Percentiles rank a stretch among this genome's conserved stretches.
Conservation (phyloP, 53 echinoderm and acorn worm genomes). For the Echinarachnius parma region DNA sequence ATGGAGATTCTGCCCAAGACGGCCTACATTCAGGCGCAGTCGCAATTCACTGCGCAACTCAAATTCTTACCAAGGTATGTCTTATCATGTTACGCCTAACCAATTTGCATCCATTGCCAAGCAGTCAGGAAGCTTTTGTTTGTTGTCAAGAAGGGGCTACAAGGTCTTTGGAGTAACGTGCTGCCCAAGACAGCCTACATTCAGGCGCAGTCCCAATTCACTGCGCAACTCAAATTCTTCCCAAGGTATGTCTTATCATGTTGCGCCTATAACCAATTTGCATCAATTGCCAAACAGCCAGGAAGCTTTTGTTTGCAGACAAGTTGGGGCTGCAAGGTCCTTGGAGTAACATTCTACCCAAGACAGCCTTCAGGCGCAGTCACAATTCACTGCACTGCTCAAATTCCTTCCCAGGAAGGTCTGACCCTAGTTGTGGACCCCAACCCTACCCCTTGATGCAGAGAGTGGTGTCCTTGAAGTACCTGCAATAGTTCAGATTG, state of each 20-base stretch:
- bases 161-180: slow-evolving; percentile 80
- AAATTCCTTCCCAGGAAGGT: slow-evolving; percentile 91
- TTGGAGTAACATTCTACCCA: slow-evolving; percentile 90
- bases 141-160: slow-evolving; percentile 91
- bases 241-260: slow-evolving; percentile 59
- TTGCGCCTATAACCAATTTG: too few species aligned
- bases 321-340: slow-evolving; percentile 81
- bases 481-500: too few species aligned
- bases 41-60: slow-evolving; percentile 94
- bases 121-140: slow-evolving; percentile 78
- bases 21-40: slow-evolving; percentile 98
- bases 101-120: too few species aligned
- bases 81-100: neutral
- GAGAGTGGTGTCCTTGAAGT: too few species aligned
- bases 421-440: too few species aligned
- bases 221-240: slow-evolving; percentile 91
- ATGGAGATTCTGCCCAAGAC: slow-evolving; percentile 97
- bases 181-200: slow-evolving; percentile 99
- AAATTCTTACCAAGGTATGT: slow-evolving; percentile 92
- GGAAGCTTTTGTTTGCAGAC: slow-evolving; percentile 85
- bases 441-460: too few species aligned
- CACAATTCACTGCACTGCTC: slow-evolving; percentile 94
- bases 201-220: slow-evolving; percentile 98
- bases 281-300: too few species aligned
- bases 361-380: slow-evolving; percentile 99